Evolutionary conservation across 2,113 vertebrate species (phyloP).

Genomic region (Gavialis gangeticus): DNA sequence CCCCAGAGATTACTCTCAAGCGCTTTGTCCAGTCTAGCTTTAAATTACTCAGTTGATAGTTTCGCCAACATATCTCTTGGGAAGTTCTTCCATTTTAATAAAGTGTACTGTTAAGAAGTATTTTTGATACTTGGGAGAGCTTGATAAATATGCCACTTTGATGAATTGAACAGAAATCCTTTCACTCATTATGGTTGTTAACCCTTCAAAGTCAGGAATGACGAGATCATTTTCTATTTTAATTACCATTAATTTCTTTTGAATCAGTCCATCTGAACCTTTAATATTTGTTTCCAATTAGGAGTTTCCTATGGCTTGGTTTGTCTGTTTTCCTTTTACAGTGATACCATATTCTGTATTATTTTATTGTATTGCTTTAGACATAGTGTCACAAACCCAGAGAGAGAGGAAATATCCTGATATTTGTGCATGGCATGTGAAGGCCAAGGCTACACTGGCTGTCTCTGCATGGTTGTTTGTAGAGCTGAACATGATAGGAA

Average conservation of each 20-base stretch:
- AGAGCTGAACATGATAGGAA: background rate
- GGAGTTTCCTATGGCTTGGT: background rate
- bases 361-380: background rate
- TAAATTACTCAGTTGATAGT: background rate
- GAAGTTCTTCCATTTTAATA: background rate
- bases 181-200: background rate
- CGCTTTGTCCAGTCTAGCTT: background rate
- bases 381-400: background rate
- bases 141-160: background rate
- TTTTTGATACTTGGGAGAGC: background rate
- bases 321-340: background rate
- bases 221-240: background rate
- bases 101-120: background rate
- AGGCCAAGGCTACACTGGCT: background rate
- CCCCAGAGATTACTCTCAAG: slow-evolving; percentile 5
- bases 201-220: background rate
- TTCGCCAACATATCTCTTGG: background rate
- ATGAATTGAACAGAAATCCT: background rate
- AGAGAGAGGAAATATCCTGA: background rate
- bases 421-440: background rate
- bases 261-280: background rate
- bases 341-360: background rate
- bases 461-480: background rate
- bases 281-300: background rate
- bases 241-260: background rate